Base-by-base conservation (phyloP, 2,113 vertebrate genomes). In the Hyperoodon ampullatus region DNA sequence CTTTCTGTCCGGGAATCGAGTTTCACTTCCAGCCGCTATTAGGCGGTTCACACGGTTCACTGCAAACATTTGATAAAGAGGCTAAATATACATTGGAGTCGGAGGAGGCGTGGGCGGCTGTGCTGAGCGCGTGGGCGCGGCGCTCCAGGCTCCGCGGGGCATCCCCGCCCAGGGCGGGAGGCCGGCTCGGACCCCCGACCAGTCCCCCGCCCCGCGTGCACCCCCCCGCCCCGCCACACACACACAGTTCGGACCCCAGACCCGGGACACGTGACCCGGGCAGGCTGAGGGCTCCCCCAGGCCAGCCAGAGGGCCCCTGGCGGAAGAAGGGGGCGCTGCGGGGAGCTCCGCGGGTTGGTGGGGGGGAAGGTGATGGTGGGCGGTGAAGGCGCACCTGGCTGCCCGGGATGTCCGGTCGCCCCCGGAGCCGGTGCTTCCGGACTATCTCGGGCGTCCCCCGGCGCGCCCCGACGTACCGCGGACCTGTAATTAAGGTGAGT, bases 1-100 rank as follows among this genome's bases (percentile, higher is more conserved):
- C 98, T 93, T 97, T 93, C 95, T 98, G 96, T 97, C 94, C 44
- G 66, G 94, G 98, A 98, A 88, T 98, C 96, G 30, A 94, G 98
- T 98, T 98, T 98, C 98, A 96, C 95, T 98, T 94, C 95, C 97
- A 98, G 98, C 95, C 97, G 98, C 98, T 98, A 95, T 98, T 88
- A 96, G 97, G 28, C 97, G 91, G 98, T 98, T 98, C 98, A 70
- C 95, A 97, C 83, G 97, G 98, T 96, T 98, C 97, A 63, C 96
- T 96, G 97, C 98, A 98, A 98, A 98, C 98, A 98, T 98, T 98
- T 98, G 98, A 98, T 98, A 98, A 98, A 98, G 93, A 98, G 81
- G 97, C 94, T 97, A 98, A 98, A 98, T 98, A 98, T 98, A 98
- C 94, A 90, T 87, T 91, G 53, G 85, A 94, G 95, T 93, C 78